A percentile compares a stretch with the other conserved stretches of the same genome.
These are phyloP conservation scores for Brenthis ino DNA, from an alignment of 2,888 invertebrate genomes.

Conservation along the genomic window DNA sequence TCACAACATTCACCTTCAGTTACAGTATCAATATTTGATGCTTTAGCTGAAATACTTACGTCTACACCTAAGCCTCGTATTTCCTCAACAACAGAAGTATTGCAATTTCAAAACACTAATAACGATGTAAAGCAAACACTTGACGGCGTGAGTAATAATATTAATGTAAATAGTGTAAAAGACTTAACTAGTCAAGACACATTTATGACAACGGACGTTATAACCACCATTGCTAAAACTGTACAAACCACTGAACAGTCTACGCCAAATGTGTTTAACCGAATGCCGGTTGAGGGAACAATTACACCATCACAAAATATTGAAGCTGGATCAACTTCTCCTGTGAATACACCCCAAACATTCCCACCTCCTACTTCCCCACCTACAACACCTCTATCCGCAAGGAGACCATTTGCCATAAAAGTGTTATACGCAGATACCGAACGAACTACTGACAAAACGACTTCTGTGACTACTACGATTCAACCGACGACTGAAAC, in stretches of 20 bases:
- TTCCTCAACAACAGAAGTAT: constrained; percentile 69
- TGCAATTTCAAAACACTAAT: constrained; percentile 62
- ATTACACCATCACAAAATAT: constrained; percentile 66
- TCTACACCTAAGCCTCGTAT: constrained; percentile 74
- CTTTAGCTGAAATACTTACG: constrained; percentile 82
- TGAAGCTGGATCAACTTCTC: constrained; percentile 56
- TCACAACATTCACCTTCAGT: constrained; percentile 81
- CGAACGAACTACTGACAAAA: constrained; percentile 69
- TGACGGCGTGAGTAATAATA: constrained; percentile 79
- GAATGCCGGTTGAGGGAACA: constrained; percentile 69
- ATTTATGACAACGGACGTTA: constrained; percentile 58
- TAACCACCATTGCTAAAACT: constrained; percentile 74
- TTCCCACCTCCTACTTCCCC: constrained; percentile 49
- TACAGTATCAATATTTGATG: constrained; percentile 83
- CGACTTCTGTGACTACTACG: constrained; percentile 64
- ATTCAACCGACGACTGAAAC: constrained; percentile 70
- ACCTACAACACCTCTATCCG: constrained; percentile 68
- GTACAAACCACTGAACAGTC: constrained; percentile 75
- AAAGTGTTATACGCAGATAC: constrained; percentile 75
- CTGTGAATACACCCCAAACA: constrained; percentile 58
- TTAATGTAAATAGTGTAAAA: constrained; percentile 75
- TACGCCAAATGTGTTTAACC: constrained; percentile 77
- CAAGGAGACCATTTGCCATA: constrained; percentile 78
- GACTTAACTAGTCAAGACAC: constrained; percentile 63
- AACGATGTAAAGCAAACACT: constrained; percentile 68